phyloP scores from a whole-genome alignment of 2,888 invertebrate genomes.

The Hydroisotoma schaefferi region DNA sequence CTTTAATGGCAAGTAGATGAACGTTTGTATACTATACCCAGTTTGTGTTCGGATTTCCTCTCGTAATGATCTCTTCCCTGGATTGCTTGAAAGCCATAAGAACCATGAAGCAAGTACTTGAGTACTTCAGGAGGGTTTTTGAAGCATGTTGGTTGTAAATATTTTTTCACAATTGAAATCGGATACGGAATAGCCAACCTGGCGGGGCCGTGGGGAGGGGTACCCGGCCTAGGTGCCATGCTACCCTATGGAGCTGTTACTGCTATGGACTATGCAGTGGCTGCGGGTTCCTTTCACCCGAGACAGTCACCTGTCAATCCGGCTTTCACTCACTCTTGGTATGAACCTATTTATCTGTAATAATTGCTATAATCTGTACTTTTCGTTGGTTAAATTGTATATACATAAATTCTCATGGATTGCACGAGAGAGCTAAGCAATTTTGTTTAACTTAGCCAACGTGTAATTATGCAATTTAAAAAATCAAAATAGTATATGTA shows the following conservation, averaged over 20 bases:
- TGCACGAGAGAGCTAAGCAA: no score
- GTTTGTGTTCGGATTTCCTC: neutral
- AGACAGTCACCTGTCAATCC: slow-evolving; percentile 57
- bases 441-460: no score
- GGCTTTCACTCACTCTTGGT: slow-evolving; percentile 91
- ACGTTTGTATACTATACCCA: neutral
- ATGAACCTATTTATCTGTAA: slow-evolving; percentile 55
- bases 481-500: no score
- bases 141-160: neutral
- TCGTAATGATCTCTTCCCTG: no score
- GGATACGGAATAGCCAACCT: slow-evolving; percentile 33
- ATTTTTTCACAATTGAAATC: neutral
- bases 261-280: slow-evolving; percentile 64
- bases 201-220: slow-evolving; percentile 48
- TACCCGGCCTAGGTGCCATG: slow-evolving; percentile 49
- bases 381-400: no score
- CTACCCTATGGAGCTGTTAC: slow-evolving; percentile 58
- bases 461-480: no score
- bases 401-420: no score
- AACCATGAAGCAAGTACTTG: neutral
- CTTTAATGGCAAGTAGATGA: no score
- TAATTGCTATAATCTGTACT: neutral
- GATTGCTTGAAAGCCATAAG: no score
- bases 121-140: neutral
- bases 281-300: slow-evolving; percentile 53